Evolutionary conservation across 2,797 vertebrate genomes (phyloP).

Genomic region (Phrynocephalus guinanensis): DNA sequence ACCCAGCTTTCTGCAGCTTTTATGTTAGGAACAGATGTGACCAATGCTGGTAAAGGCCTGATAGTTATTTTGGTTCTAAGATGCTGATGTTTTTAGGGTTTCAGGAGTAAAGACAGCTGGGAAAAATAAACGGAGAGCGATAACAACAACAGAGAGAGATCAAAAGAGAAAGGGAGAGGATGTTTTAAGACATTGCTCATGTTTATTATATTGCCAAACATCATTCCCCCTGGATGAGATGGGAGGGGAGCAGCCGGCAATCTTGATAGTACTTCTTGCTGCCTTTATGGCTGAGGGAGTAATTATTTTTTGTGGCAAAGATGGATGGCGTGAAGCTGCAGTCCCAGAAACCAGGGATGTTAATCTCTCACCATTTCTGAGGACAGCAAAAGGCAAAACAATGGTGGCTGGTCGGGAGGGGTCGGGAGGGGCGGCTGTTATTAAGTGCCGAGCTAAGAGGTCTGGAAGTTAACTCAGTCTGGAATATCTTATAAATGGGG

Average conservation of each 20-base stretch:
- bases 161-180: neutral
- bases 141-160: neutral
- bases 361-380: slow-evolving; percentile 57
- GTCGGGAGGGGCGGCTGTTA: neutral
- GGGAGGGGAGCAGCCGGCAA: slow-evolving; percentile 18
- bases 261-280: neutral
- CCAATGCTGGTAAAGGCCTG: neutral
- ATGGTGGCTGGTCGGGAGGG: fast-evolving
- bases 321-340: slow-evolving; percentile 44
- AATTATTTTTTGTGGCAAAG: slow-evolving; percentile 72
- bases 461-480: neutral
- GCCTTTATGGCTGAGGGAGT: slow-evolving; percentile 61
- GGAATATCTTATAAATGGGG: too few species aligned
- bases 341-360: slow-evolving; percentile 41
- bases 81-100: neutral
- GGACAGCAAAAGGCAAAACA: slow-evolving; percentile 35
- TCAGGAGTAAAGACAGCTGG: neutral
- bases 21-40: neutral
- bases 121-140: slow-evolving; percentile 46
- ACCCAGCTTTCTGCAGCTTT: neutral
- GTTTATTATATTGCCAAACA: neutral
- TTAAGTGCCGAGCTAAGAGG: slow-evolving; percentile 12
- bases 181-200: neutral
- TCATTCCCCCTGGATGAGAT: slow-evolving; percentile 37
- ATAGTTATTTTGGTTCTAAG: neutral